Conservation (phyloP, 2,797 vertebrate genomes). For the Mormyrus hasselquistii region DNA sequence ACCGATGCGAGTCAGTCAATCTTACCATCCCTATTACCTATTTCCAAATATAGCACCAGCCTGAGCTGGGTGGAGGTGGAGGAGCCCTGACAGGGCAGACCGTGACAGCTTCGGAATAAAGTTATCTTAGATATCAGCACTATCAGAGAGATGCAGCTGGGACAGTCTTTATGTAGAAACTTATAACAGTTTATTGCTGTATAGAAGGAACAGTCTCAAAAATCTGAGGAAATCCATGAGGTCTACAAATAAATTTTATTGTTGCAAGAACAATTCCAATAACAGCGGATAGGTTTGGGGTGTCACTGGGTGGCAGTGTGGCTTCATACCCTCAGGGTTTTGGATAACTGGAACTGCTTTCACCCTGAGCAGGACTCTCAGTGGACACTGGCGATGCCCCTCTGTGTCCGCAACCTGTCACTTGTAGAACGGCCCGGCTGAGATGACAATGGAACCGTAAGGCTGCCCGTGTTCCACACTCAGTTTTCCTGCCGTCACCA, state of each 20-base stretch:
- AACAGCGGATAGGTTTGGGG: background rate
- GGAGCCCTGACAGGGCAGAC: background rate
- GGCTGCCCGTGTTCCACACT: background rate
- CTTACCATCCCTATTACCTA: background rate
- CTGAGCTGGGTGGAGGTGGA: background rate
- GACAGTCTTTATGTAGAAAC: background rate
- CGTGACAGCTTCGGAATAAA: background rate
- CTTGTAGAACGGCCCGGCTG: background rate
- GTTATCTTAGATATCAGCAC: background rate
- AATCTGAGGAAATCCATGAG: background rate
- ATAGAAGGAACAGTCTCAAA: background rate
- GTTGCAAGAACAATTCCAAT: background rate
- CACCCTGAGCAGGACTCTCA: background rate
- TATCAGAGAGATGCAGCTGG: background rate
- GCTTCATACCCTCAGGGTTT: background rate
- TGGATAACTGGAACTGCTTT: background rate
- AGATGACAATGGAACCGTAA: constrained; percentile 15
- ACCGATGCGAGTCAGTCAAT: background rate
- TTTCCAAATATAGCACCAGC: background rate
- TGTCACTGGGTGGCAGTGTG: background rate
- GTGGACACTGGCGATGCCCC: background rate
- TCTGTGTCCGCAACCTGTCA: background rate
- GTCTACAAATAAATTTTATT: background rate
- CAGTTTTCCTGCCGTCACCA: background rate
- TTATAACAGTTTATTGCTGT: background rate